phyloP scores from a whole-genome alignment of 2,888 invertebrate genomes.

The Scaptomyza reducta region DNA sequence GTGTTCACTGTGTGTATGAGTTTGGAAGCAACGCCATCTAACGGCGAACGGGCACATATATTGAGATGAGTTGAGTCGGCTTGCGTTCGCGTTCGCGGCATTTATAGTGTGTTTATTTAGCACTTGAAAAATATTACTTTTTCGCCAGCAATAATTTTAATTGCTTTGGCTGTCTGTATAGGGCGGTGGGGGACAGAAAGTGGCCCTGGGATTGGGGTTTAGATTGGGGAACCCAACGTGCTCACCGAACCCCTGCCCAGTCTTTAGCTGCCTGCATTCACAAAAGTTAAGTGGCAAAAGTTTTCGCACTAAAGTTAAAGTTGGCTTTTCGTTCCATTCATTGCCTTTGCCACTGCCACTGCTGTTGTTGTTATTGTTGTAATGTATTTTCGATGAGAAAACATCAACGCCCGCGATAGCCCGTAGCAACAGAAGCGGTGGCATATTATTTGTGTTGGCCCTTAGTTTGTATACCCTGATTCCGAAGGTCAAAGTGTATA shows the following conservation, averaged over 20 bases:
- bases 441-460: slow-evolving; percentile 70
- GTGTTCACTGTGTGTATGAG: slow-evolving; percentile 1
- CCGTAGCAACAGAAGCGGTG: slow-evolving; percentile 38
- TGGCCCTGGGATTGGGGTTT: slow-evolving; percentile 36
- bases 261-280: slow-evolving; percentile 44
- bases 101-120: slow-evolving; percentile 81
- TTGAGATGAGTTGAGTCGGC: slow-evolving; percentile 48
- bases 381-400: slow-evolving; percentile 70
- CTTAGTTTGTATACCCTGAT: slow-evolving; percentile 9
- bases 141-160: slow-evolving; percentile 80
- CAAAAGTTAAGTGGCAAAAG: slow-evolving; percentile 78
- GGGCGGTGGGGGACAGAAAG: slow-evolving; percentile 22
- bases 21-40: slow-evolving; percentile 25
- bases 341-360: slow-evolving; percentile 12
- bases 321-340: slow-evolving; percentile 51
- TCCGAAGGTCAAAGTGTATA: not conserved
- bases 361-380: slow-evolving; percentile 30
- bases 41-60: slow-evolving; percentile 41
- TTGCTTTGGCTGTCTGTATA: slow-evolving; percentile 73
- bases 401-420: slow-evolving; percentile 74
- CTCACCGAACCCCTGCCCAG: not conserved
- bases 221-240: slow-evolving; percentile 29
- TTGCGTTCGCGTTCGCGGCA: slow-evolving; percentile 55
- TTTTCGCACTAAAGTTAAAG: slow-evolving; percentile 79
- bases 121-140: slow-evolving; percentile 82